phyloP scores from a whole-genome alignment of 2,113 vertebrate species.

The Sinocyclocheilus anophthalmus region DNA sequence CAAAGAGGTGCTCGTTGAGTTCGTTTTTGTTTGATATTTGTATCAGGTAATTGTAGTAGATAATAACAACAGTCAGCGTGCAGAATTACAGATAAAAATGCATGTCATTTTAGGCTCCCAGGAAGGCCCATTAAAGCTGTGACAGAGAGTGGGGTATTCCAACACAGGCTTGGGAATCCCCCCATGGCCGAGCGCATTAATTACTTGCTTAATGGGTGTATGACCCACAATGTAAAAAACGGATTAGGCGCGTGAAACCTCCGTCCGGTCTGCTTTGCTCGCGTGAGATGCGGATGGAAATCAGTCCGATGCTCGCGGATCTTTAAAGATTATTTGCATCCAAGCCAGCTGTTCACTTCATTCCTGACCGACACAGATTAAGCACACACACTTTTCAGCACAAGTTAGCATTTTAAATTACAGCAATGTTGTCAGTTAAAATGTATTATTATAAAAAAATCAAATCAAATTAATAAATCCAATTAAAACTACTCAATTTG shows the following conservation, averaged over 20 bases:
- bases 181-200: conserved; percentile 91
- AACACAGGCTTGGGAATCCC: conserved; percentile 74
- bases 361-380: conserved; percentile 46
- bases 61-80: background rate
- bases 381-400: conserved; percentile 35
- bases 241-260: conserved; percentile 86
- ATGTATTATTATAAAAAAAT: background rate
- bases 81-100: conserved; percentile 30
- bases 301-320: conserved; percentile 84
- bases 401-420: background rate
- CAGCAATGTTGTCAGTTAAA: background rate
- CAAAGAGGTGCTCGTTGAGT: background rate
- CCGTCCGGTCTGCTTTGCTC: conserved; percentile 86
- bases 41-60: background rate
- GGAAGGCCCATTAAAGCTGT: conserved; percentile 3
- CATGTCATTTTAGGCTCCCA: conserved; percentile 12
- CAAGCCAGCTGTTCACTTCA: conserved; percentile 96
- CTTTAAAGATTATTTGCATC: conserved; percentile 92
- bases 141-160: conserved; percentile 48
- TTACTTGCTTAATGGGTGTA: conserved; percentile 99
- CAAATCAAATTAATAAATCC: background rate
- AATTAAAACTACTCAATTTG: background rate
- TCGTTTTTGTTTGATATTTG: background rate
- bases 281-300: conserved; percentile 88
- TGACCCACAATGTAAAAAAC: conserved; percentile 99